These are phyloP conservation scores for Nipponia nippon DNA, from an alignment of 2,113 vertebrate genomes.

Conservation along the genomic window DNA sequence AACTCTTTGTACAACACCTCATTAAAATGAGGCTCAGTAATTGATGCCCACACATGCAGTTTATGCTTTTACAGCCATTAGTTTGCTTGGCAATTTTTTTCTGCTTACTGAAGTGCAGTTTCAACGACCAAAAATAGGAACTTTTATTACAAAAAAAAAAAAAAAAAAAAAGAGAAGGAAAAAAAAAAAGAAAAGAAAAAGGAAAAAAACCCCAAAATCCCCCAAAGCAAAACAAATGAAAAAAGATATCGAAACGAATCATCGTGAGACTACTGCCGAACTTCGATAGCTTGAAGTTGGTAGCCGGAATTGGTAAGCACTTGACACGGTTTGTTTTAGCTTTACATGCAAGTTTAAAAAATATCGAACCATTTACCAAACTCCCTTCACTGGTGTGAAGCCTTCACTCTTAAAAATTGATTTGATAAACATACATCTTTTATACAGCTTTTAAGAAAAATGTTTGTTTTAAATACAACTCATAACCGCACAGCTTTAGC, in stretches of 20 bases:
- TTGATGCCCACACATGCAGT: constrained; percentile 94
- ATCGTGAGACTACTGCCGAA: constrained; percentile 78
- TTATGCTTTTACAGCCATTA: constrained; percentile 89
- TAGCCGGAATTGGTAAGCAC: constrained; percentile 86
- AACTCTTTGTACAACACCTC: constrained; percentile 98
- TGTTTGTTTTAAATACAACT: constrained; percentile 79
- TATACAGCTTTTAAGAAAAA: constrained; percentile 77
- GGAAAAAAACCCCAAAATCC: background rate
- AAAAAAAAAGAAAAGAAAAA: background rate
- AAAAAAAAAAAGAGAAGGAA: background rate
- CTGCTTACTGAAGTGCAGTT: constrained; percentile 86
- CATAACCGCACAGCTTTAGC: constrained; percentile 66
- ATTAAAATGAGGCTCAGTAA: constrained; percentile 88
- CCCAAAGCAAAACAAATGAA: constrained; percentile 1
- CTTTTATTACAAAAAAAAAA: constrained; percentile 37
- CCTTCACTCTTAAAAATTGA: constrained; percentile 83
- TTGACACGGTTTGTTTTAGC: constrained; percentile 75
- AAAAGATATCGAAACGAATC: constrained; percentile 40
- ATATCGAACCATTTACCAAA: constrained; percentile 74
- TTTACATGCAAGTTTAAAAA: constrained; percentile 90
- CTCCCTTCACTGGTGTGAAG: constrained; percentile 77
- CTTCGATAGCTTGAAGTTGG: constrained; percentile 82
- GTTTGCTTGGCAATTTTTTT: constrained; percentile 85
- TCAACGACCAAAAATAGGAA: constrained; percentile 69
- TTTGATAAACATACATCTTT: constrained; percentile 89